A percentile compares a stretch with the other conserved stretches of the same genome.
phyloP scores from a whole-genome alignment of 2,888 invertebrate species.

The Polietes domitor region DNA sequence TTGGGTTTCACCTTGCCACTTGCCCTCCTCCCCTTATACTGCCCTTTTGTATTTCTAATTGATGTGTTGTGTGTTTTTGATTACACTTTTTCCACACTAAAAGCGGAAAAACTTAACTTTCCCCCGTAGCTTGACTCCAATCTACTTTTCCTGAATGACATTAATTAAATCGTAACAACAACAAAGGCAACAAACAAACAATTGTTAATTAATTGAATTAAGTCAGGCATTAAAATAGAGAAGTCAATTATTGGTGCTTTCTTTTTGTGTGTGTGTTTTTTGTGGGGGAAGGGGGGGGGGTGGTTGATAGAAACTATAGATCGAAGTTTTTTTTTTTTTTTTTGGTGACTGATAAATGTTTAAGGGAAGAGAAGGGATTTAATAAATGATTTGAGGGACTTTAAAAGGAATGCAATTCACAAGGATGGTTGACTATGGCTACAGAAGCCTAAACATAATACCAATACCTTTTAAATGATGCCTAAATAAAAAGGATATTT shows the following conservation, averaged over 20 bases:
- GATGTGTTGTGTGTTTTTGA: neutral
- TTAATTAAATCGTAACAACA: slow-evolving; percentile 47
- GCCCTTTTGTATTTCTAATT: neutral
- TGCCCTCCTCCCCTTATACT: neutral
- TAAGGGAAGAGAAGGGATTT: too few species aligned
- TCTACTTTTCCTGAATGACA: slow-evolving; percentile 15
- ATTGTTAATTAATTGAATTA: slow-evolving; percentile 56
- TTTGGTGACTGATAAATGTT: too few species aligned
- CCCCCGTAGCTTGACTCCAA: neutral
- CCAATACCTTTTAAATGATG: too few species aligned
- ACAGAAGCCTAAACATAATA: too few species aligned
- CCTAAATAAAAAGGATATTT: too few species aligned
- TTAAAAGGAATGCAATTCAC: too few species aligned
- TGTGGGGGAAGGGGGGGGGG: too few species aligned
- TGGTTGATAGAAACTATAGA: too few species aligned
- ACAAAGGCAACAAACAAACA: slow-evolving; percentile 20
- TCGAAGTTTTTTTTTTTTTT: too few species aligned
- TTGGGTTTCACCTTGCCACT: too few species aligned
- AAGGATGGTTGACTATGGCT: too few species aligned
- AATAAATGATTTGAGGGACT: too few species aligned
- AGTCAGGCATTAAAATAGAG: slow-evolving; percentile 2
- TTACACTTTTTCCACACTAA: neutral
- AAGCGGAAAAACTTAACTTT: neutral
- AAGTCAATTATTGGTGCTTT: neutral
- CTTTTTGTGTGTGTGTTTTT: neutral